phyloP scores from a whole-genome alignment of 2,888 invertebrate genomes.

The Lobophora halterata region DNA sequence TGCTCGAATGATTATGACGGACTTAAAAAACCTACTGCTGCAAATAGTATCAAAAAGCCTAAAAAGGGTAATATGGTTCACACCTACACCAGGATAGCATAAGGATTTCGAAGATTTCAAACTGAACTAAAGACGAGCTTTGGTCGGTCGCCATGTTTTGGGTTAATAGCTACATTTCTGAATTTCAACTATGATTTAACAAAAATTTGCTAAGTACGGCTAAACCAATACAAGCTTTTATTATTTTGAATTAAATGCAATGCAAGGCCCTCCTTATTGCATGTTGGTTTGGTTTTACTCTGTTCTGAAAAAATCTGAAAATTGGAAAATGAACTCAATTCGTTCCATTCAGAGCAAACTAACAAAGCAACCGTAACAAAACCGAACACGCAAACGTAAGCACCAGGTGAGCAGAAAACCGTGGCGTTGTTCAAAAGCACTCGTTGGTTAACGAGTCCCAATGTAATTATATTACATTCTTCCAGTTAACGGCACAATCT shows the following conservation, averaged over 20 bases:
- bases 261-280: no score
- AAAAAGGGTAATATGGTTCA: constrained; percentile 37
- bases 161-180: no score
- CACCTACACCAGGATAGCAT: constrained; percentile 38
- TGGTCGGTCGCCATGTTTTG: no score
- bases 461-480: constrained; percentile 71
- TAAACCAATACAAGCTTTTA: no score
- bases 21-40: constrained; percentile 9
- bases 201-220: no score
- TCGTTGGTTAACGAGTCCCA: constrained; percentile 51
- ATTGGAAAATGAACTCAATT: constrained; percentile 13
- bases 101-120: constrained; percentile 12
- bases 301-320: constrained; percentile 3
- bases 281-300: no score
- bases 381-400: constrained; percentile 26
- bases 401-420: constrained; percentile 38
- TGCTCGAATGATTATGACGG: constrained; percentile 17
- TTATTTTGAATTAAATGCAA: no score
- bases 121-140: no score
- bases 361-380: constrained; percentile 30
- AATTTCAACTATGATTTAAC: no score
- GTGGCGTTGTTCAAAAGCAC: constrained; percentile 43
- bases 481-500: constrained; percentile 66
- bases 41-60: constrained; percentile 23
- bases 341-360: constrained; percentile 16